Conservation (phyloP, 1,140 invertebrate species). For the Magallana ariakensis region DNA sequence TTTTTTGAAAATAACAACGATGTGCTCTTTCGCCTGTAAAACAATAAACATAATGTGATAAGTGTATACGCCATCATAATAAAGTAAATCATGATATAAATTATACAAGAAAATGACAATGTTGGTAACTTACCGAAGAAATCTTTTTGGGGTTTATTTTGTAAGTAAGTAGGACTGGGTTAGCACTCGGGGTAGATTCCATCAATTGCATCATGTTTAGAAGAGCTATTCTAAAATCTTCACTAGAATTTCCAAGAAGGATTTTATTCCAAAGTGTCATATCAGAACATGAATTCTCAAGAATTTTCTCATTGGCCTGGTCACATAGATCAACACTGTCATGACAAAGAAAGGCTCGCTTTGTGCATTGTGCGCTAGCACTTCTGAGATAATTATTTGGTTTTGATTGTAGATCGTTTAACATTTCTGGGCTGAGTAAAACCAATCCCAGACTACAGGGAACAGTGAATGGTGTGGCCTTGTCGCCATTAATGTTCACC, state of each 20-base stretch:
- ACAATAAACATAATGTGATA: background rate
- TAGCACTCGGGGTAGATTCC: background rate
- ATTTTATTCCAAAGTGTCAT: background rate
- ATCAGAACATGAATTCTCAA: constrained; percentile 1
- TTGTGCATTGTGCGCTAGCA: background rate
- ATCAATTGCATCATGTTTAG: background rate
- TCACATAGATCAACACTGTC: background rate
- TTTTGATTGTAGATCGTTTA: background rate
- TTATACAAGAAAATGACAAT: background rate
- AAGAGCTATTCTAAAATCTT: background rate
- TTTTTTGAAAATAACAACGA: constrained; percentile 23
- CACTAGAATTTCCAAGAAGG: background rate
- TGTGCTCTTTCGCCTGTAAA: constrained; percentile 1
- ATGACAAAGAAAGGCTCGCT: background rate
- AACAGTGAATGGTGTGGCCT: too few species aligned
- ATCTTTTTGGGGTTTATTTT: constrained; percentile 18
- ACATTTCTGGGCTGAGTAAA: background rate
- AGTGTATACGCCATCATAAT: background rate
- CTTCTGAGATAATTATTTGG: background rate
- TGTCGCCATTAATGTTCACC: background rate
- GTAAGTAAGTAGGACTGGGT: background rate
- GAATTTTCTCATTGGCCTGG: background rate
- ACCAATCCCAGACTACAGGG: background rate
- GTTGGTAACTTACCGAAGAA: background rate
- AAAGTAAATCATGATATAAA: background rate